Evolutionary conservation across 1,140 invertebrate species (phyloP).

Genomic region (Drosophila saltans): DNA sequence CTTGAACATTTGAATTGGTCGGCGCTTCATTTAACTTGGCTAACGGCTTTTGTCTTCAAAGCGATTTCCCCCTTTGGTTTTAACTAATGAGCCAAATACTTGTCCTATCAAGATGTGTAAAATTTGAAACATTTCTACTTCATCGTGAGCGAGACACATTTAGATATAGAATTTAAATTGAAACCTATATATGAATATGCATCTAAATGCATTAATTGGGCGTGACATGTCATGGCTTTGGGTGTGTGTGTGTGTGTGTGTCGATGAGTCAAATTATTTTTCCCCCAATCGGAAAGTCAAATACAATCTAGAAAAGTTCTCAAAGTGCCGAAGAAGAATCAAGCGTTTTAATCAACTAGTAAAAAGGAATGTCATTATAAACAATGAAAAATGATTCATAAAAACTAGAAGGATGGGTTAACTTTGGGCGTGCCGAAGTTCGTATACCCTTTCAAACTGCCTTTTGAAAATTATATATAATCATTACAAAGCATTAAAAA

Average conservation of each 20-base stretch:
- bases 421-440: no score
- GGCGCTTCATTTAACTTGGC: conserved; percentile 11
- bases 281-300: background rate
- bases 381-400: no score
- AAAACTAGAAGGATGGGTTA: no score
- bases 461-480: no score
- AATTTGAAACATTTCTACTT: background rate
- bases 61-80: background rate
- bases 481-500: no score
- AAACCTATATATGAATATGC: conserved; percentile 2
- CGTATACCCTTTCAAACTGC: no score
- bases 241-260: background rate
- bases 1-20: background rate
- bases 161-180: conserved; percentile 3
- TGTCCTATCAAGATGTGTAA: conserved; percentile 9
- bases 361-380: no score
- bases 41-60: conserved; percentile 2
- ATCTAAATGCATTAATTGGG: conserved; percentile 5
- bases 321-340: no score
- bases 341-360: no score
- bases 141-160: conserved; percentile 2
- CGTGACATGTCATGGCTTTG: conserved; percentile 1
- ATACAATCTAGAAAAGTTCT: no score
- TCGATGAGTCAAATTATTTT: background rate
- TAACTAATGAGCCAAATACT: conserved; percentile 9